Evolutionary conservation across 2,797 vertebrate species (phyloP), one percentile per base, ranked within the genome.

Genomic region (Denticeps clupeoides): DNA sequence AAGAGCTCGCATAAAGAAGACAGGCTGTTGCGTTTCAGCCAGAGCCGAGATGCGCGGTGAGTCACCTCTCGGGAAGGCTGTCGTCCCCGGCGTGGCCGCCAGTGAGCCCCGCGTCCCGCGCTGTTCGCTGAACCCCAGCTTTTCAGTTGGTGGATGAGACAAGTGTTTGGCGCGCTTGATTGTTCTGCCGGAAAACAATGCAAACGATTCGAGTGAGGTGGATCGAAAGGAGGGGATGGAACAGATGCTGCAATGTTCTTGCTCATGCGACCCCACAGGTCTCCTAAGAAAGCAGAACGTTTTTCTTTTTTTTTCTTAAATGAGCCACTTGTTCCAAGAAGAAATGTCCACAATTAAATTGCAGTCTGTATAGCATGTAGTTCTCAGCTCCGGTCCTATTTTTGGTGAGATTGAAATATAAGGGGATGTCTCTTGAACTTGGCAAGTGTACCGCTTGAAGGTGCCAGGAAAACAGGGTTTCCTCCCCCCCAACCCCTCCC

Each of bases 1-100:
- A 82, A 78, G 71, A 71, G 66, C 77, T 74, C 72, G 66, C 74
- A 75, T 76, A 78, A 77, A 82, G 71, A 79, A 80, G 77, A 82
- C 71, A 61, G 76, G 82, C 60, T 68, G 72, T 67, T 44, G 41
- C 59, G 68, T 65, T 69, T 67, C 60, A 42, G 63, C 65, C 69
- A 50, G 63, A 72, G 35, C 22, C 5, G 73, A 48, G 45, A 60
- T 70, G 65, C 60, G 67, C 68, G 68, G 75, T 80, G 76, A 84
- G 84, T 82, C 79, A 82, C 69, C 24, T 25, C 25, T 5, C 22
- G n/a, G n/a, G n/a, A n/a, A n/a, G n/a, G n/a, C n/a, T n/a, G n/a
- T n/a, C n/a, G n/a, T n/a, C n/a, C n/a, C n/a, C n/a, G n/a, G n/a
- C n/a, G n/a, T n/a, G n/a, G n/a, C n/a, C n/a, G n/a, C n/a, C n/a